These are phyloP conservation scores for Zaprionus inermis DNA, from an alignment of 1,140 invertebrate genomes.

Conservation along the genomic window DNA sequence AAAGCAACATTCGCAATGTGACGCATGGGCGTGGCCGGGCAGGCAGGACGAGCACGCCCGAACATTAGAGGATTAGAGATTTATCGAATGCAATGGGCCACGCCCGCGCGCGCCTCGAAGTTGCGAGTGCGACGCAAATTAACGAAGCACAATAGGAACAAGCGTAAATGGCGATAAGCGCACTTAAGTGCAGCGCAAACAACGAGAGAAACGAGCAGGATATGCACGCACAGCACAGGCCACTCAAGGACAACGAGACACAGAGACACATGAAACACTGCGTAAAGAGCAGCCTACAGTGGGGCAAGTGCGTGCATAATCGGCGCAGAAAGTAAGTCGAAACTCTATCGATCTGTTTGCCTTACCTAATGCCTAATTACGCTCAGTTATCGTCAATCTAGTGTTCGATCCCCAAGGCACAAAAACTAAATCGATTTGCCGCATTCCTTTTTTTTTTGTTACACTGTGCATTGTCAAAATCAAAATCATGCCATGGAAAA, in stretches of 20 bases:
- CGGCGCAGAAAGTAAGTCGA: no score
- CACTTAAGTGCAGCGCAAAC: slow-evolving; percentile 32
- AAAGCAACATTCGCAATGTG: background rate
- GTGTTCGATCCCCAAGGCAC: background rate
- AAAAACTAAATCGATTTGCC: background rate
- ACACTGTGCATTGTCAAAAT: slow-evolving; percentile 18
- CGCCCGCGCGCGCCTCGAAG: background rate
- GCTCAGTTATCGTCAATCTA: background rate
- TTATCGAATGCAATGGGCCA: slow-evolving; percentile 11
- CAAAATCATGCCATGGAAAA: slow-evolving; percentile 61
- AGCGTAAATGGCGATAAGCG: slow-evolving; percentile 18
- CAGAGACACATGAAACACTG: background rate
- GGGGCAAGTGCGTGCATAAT: background rate
- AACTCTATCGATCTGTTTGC: background rate
- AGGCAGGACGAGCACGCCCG: slow-evolving; percentile 13
- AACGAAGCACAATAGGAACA: slow-evolving; percentile 1
- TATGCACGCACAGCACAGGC: slow-evolving; percentile 8
- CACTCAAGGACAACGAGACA: slow-evolving; percentile 14
- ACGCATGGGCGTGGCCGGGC: background rate
- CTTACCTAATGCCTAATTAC: background rate
- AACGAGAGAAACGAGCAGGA: background rate
- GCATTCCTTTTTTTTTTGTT: background rate
- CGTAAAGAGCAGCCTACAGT: background rate
- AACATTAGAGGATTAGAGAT: background rate
- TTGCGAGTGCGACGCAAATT: slow-evolving; percentile 23